Evolutionary conservation across 1,140 invertebrate genomes (phyloP).

Genomic region (Cyphomyrmex costatus): DNA sequence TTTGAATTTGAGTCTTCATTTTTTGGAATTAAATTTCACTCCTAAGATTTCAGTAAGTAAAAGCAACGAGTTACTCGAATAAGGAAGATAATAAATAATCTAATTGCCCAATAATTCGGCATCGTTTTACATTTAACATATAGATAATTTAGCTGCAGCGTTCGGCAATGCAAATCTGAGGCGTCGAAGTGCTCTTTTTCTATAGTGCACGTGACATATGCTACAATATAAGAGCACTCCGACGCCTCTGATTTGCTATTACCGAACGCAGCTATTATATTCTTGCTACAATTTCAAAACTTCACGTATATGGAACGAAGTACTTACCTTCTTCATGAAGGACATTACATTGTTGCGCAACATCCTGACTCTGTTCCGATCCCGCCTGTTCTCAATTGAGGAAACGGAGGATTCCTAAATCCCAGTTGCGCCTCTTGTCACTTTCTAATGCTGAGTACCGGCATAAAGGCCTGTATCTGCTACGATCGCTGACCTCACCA

Average conservation of each 20-base stretch:
- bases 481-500: constrained; percentile 39
- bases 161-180: too few relatives aligned
- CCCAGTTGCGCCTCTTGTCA: constrained; percentile 71
- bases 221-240: too few relatives aligned
- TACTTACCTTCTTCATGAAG: constrained; percentile 93
- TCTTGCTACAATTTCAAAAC: background rate
- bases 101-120: background rate
- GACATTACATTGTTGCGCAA: constrained; percentile 88
- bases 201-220: too few relatives aligned
- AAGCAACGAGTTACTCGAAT: background rate
- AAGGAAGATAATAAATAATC: background rate
- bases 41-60: too few relatives aligned
- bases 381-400: constrained; percentile 48
- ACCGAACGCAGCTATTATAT: too few relatives aligned
- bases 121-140: background rate
- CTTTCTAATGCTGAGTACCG: constrained; percentile 65
- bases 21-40: too few relatives aligned
- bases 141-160: too few relatives aligned
- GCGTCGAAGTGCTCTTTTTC: too few relatives aligned
- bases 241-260: too few relatives aligned
- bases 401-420: constrained; percentile 59
- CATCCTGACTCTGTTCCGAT: constrained; percentile 60
- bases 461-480: constrained; percentile 73
- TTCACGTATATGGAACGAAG: background rate
- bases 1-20: too few relatives aligned